A percentile compares a stretch with the other conserved stretches of the same genome.
Conservation (phyloP, 2,888 invertebrate genomes). For the Lepidonotus clava region DNA sequence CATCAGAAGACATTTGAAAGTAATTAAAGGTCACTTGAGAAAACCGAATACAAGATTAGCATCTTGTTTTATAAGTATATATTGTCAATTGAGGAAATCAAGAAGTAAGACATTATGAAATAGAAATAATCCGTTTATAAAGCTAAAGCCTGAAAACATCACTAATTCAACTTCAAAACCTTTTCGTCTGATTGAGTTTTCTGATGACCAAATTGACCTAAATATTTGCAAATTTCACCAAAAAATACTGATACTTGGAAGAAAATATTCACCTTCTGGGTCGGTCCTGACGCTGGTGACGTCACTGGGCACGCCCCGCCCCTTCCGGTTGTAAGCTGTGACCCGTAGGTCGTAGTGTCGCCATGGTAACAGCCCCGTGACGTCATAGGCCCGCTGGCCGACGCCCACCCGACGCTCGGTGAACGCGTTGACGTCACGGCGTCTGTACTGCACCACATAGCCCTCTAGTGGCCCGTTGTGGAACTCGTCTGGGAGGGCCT, state of each 20-base stretch:
- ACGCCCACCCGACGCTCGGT: too few relatives aligned
- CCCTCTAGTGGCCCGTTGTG: slow-evolving; percentile 42
- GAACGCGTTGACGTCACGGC: not conserved
- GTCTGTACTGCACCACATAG: slow-evolving; percentile 45
- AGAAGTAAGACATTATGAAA: not conserved
- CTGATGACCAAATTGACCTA: too few relatives aligned
- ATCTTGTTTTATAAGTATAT: not conserved
- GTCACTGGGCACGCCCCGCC: slow-evolving; percentile 35
- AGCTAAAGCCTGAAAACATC: too few relatives aligned
- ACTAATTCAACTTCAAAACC: too few relatives aligned
- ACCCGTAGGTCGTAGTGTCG: slow-evolving; percentile 55
- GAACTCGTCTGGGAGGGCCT: slow-evolving; percentile 42
- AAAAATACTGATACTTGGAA: too few relatives aligned
- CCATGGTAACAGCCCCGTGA: slow-evolving; percentile 58
- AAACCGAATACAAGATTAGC: too few relatives aligned
- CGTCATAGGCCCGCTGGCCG: not conserved
- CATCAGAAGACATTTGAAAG: too few relatives aligned
- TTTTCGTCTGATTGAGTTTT: too few relatives aligned
- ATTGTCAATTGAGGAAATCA: not conserved
- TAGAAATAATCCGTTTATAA: too few relatives aligned
- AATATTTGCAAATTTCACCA: too few relatives aligned
- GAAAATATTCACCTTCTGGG: slow-evolving; percentile 51
- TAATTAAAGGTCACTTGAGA: too few relatives aligned
- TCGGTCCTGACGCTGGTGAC: slow-evolving; percentile 24
- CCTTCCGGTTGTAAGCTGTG: slow-evolving; percentile 53